Conservation (phyloP, 2,888 invertebrate genomes). For the Subacronicta megacephala region DNA sequence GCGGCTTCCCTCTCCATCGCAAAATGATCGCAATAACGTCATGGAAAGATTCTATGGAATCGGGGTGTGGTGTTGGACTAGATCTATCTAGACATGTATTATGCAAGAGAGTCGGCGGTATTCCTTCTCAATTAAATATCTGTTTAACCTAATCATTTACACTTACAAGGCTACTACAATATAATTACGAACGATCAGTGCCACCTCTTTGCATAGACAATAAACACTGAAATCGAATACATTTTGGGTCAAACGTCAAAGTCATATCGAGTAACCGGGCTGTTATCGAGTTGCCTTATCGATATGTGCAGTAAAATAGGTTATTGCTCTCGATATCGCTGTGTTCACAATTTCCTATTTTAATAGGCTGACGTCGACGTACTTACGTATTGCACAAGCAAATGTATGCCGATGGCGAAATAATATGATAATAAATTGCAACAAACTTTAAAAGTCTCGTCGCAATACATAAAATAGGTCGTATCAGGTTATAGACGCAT, state of each 20-base stretch:
- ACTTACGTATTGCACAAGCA: slow-evolving; percentile 43
- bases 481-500: too few relatives aligned
- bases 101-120: too few relatives aligned
- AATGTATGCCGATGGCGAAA: slow-evolving; percentile 15
- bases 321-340: slow-evolving; percentile 53
- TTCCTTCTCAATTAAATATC: too few relatives aligned
- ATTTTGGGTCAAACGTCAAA: slow-evolving; percentile 56
- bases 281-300: slow-evolving; percentile 47
- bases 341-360: slow-evolving; percentile 54
- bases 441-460: background rate
- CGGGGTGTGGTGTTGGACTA: too few relatives aligned
- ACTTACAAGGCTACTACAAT: too few relatives aligned
- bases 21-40: too few relatives aligned
- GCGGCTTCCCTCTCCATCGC: too few relatives aligned
- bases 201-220: slow-evolving; percentile 21
- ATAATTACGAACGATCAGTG: background rate
- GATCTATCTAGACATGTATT: too few relatives aligned
- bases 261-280: slow-evolving; percentile 34
- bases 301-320: slow-evolving; percentile 58
- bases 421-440: slow-evolving; percentile 1
- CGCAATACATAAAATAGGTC: too few relatives aligned
- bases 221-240: slow-evolving; percentile 15
- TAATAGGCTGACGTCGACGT: slow-evolving; percentile 46
- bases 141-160: too few relatives aligned
- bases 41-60: too few relatives aligned